phyloP scores from a whole-genome alignment of 2,888 invertebrate species.

The Alloscopus bannaensis region DNA sequence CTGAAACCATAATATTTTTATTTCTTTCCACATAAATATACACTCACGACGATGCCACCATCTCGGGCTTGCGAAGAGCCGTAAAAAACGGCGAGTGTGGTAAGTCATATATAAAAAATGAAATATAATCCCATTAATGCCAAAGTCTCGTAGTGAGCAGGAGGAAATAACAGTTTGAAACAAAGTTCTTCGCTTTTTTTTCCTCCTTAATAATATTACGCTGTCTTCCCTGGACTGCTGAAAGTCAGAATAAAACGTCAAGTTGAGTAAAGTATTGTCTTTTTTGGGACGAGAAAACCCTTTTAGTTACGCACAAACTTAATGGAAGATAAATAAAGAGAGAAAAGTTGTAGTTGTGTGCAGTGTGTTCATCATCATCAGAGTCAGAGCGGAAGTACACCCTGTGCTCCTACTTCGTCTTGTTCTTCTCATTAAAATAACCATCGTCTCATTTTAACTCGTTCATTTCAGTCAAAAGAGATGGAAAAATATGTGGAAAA shows the following conservation, averaged over 20 bases:
- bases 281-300: not conserved
- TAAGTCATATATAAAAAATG: conserved; percentile 18
- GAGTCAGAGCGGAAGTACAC: conserved; percentile 59
- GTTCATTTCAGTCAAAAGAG: conserved; percentile 28
- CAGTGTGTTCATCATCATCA: conserved; percentile 48
- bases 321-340: conserved; percentile 58
- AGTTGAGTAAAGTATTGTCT: conserved; percentile 15
- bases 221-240: not conserved
- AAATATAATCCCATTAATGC: conserved; percentile 25
- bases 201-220: not conserved
- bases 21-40: not conserved
- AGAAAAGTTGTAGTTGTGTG: not conserved
- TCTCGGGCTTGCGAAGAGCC: no score
- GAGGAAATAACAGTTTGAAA: not conserved
- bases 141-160: not conserved
- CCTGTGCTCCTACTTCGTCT: conserved; percentile 32
- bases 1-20: not conserved
- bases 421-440: conserved; percentile 57
- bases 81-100: no score
- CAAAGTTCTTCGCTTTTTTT: not conserved
- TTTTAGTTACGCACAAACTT: conserved; percentile 62
- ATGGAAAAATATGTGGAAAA: conserved; percentile 14
- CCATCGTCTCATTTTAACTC: conserved; percentile 28
- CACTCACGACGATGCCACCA: no score
- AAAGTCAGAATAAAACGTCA: not conserved